A percentile compares a stretch with the other conserved stretches of the same genome.
These are phyloP conservation scores for Lasiommata megera DNA, from an alignment of 2,888 invertebrate genomes.

Conservation along the genomic window DNA sequence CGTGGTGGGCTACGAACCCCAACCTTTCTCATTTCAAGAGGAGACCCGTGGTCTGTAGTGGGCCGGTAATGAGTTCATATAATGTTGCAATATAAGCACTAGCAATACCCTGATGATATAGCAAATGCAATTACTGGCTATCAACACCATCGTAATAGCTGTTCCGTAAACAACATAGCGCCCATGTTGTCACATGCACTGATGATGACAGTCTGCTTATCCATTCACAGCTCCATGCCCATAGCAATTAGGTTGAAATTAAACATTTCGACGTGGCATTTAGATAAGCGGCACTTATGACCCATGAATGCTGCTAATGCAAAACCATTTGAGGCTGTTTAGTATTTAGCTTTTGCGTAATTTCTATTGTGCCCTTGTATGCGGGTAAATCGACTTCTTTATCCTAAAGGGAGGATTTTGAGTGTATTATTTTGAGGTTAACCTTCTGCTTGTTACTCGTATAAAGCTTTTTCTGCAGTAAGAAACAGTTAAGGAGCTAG, in stretches of 20 bases:
- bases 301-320: slow-evolving; percentile 16
- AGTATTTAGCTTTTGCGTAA: slow-evolving; percentile 1
- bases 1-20: too few species aligned
- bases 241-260: background rate
- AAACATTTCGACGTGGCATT: background rate
- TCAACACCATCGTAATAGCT: background rate
- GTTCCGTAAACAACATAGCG: background rate
- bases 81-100: background rate
- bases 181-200: slow-evolving; percentile 3
- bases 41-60: too few species aligned
- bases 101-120: background rate
- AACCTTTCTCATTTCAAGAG: too few species aligned
- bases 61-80: background rate
- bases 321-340: slow-evolving; percentile 1
- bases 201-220: background rate
- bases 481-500: too few species aligned
- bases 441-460: too few species aligned
- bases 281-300: slow-evolving; percentile 11
- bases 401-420: too few species aligned
- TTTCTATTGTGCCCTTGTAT: background rate
- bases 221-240: background rate
- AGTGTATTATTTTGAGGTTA: too few species aligned
- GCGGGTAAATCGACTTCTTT: too few species aligned
- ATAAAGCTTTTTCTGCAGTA: too few species aligned
- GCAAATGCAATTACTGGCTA: background rate